Evolutionary conservation across 2,113 vertebrate species (phyloP), one percentile per base, ranked within the genome.

Genomic region (Alosa alosa): DNA sequence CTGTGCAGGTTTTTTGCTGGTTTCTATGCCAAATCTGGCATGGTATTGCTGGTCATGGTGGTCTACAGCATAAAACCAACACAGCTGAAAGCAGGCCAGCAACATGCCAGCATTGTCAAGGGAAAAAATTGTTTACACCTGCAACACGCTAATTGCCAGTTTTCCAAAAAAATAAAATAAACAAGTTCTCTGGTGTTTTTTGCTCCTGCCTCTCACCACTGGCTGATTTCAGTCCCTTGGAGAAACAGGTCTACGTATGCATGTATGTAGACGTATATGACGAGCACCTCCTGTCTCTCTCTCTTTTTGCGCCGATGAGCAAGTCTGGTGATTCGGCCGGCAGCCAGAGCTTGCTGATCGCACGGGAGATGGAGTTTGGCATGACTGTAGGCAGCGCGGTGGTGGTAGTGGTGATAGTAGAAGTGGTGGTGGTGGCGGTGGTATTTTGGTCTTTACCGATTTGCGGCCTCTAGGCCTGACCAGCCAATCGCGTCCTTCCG

Each of bases 401-500:
- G 72, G 72, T 72, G 64, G n/a, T n/a, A 9, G 64, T 36, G 31
- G 72, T 36, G 5, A 10, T 78, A 6, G 31, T 78, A 10, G 11
- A 4, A 4, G 72, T 5, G 10, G 72, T 36, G 6, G 72, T 18
- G 10, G 31, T 78, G 9, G 72, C 39, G 72, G 44, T 41, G 84
- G 87, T 78, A 87, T 89, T 44, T 84, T 87, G 86, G 89, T 91
- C 81, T 86, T 91, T 89, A 88, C 88, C 84, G 88, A 86, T 88
- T 88, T 84, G 82, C 83, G 83, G 84, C 87, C 87, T 89, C 83
- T 91, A 86, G 86, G 84, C 83, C 88, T 89, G 89, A 90, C 87
- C 89, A 86, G 89, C 86, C 86, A 87, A 86, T 86, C 87, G 87
- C 89, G 88, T 90, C 89, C 87, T 89, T 88, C 89, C 87, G 89